These are phyloP conservation scores for Tromatobia lineatoria DNA, from an alignment of 2,888 invertebrate genomes.

Conservation along the genomic window DNA sequence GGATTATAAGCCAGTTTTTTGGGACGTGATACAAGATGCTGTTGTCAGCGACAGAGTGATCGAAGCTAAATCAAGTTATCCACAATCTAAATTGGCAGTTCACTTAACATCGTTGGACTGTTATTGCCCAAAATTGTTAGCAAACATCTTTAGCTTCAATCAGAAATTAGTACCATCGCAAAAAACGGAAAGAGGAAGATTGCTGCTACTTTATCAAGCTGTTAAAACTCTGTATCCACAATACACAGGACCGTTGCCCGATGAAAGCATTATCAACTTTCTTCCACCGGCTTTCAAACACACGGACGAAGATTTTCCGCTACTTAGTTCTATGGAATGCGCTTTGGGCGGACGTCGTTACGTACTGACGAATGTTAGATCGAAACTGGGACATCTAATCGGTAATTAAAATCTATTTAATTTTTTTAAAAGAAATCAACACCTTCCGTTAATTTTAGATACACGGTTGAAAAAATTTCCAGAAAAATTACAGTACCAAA, in stretches of 20 bases:
- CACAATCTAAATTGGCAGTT: conserved; percentile 86
- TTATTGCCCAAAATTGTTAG: conserved; percentile 87
- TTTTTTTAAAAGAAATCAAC: conserved; percentile 3
- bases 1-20: conserved; percentile 88
- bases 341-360: conserved; percentile 88
- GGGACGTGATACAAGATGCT: conserved; percentile 86
- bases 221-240: conserved; percentile 86
- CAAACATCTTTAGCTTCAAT: conserved; percentile 85
- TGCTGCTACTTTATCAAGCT: conserved; percentile 87
- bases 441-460: no score
- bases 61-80: conserved; percentile 64
- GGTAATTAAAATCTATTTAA: conserved; percentile 83
- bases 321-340: conserved; percentile 86
- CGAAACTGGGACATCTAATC: conserved; percentile 87
- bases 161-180: conserved; percentile 57
- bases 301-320: conserved; percentile 82
- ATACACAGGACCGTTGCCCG: conserved; percentile 85
- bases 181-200: conserved; percentile 69
- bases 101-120: conserved; percentile 88
- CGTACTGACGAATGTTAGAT: conserved; percentile 86
- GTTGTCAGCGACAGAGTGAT: conserved; percentile 82
- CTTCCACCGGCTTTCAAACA: conserved; percentile 62
- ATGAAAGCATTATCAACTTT: conserved; percentile 83
- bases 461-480: no score
- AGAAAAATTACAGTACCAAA: no score